Conservation (phyloP, 2,888 invertebrate species). For the Andrena praecox region DNA sequence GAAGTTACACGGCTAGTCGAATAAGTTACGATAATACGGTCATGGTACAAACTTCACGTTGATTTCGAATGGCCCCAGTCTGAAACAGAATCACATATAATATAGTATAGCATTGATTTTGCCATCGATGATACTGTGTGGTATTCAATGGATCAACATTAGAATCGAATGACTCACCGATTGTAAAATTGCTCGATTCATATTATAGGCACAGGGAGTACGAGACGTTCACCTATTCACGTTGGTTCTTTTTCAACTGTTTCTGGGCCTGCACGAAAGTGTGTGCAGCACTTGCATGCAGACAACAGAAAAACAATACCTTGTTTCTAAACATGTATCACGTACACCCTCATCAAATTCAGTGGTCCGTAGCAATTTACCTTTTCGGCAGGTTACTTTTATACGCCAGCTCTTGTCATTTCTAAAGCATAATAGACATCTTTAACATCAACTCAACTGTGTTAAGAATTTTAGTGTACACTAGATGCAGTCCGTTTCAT, state of each 20-base stretch:
- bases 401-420: slow-evolving; percentile 73
- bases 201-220: slow-evolving; percentile 72
- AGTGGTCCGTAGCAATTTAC: slow-evolving; percentile 58
- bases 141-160: no score
- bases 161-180: slow-evolving; percentile 69
- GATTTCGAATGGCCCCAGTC: slow-evolving; percentile 84
- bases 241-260: slow-evolving; percentile 40
- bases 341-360: slow-evolving; percentile 63
- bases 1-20: slow-evolving; percentile 64
- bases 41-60: slow-evolving; percentile 81
- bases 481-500: neutral
- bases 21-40: slow-evolving; percentile 67
- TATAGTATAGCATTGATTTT: no score
- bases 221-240: slow-evolving; percentile 56
- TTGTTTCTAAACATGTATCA: slow-evolving; percentile 55
- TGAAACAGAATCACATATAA: slow-evolving; percentile 66
- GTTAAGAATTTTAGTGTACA: no score
- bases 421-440: slow-evolving; percentile 57
- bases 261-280: slow-evolving; percentile 64
- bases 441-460: no score
- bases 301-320: slow-evolving; percentile 51
- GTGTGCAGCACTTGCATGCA: slow-evolving; percentile 74
- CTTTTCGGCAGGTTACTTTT: slow-evolving; percentile 56
- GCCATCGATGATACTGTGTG: no score
- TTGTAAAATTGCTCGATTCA: slow-evolving; percentile 79